Base-by-base conservation (phyloP, 2,113 vertebrate species). In the Hippocampus comes region DNA sequence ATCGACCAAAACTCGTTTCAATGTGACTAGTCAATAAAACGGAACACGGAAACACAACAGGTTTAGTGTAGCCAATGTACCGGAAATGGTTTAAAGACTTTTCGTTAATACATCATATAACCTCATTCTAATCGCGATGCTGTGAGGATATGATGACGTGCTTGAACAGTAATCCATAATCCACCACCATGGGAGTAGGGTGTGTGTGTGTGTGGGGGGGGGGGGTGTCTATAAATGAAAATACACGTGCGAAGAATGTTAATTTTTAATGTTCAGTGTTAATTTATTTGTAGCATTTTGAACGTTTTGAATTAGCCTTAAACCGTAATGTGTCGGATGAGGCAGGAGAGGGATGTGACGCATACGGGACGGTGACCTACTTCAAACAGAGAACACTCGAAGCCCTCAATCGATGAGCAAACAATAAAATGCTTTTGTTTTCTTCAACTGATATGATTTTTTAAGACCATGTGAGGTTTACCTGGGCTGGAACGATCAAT, bases 311-410 rank as follows among this genome's bases (percentile, higher is more conserved):
- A 38, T 38, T 1, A 76, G 63, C 38, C 53, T 53, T 34, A 6
- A 17, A 49, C 21, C 21, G 63, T 11, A 27, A 18, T 71, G 42
- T 63, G 59, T 43, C 9, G 10, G 57, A 41, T 25, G 43, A 49
- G 68, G 53, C 71, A 55, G 51, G 53, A 65, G 46, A 70, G 67
- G 59, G 78, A 71, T 61, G 72, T 74, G 73, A 72, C 71, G 75
- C 70, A 55, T 71, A 74, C 15, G 48, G 68, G 65, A 76, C 51
- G 60, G 21, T 84, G 84, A 86, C 84, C 84, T 78, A 77, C 34
- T 73, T 86, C 67, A 82, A 72, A 70, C 67, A 61, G 42, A 61
- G 42, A 61, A 14, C 38, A 64, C 51, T 59, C 11, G 57, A 74
- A 68, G 73, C 76, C 46, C 68, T 46, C 34, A 67, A 51, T 72